Conservation (phyloP, 2,888 invertebrate genomes). For the Parthenolecanium corni region DNA sequence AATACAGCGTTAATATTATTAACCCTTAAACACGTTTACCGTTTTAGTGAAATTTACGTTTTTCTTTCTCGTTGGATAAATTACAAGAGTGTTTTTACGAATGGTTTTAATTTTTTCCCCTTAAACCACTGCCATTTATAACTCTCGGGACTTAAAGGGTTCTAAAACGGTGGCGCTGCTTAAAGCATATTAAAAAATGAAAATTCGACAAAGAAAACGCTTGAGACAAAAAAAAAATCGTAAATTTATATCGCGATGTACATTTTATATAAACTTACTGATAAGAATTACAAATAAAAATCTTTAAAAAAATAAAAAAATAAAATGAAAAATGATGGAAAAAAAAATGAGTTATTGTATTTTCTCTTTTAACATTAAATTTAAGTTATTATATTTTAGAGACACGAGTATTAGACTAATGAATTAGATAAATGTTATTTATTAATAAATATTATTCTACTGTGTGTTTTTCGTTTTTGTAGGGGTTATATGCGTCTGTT, state of each 20-base stretch:
- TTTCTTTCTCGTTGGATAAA: not conserved
- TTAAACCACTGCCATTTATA: constrained; percentile 22
- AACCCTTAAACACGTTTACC: not conserved
- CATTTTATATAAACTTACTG: constrained; percentile 12
- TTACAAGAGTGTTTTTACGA: constrained; percentile 1
- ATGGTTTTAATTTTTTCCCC: constrained; percentile 10
- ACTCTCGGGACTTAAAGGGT: not conserved
- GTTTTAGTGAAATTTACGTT: constrained; percentile 2
- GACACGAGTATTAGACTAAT: constrained; percentile 27
- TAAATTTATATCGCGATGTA: constrained; percentile 10
- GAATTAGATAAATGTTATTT: constrained; percentile 25
- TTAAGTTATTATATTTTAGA: constrained; percentile 3
- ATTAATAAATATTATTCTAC: constrained; percentile 25
- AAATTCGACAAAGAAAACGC: constrained; percentile 6
- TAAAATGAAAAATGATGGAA: not conserved
- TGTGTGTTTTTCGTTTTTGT: not conserved
- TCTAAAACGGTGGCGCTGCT: constrained; percentile 1
- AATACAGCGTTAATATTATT: no score
- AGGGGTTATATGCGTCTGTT: no score
- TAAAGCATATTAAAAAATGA: not conserved
- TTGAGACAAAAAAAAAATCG: not conserved
- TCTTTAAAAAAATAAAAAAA: not conserved
- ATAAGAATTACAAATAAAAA: not conserved
- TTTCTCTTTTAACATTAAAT: constrained; percentile 19
- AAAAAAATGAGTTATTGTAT: constrained; percentile 5